These are phyloP conservation scores for Peromyscus attwateri DNA, from an alignment of 2,797 vertebrate genomes.

Conservation along the genomic window DNA sequence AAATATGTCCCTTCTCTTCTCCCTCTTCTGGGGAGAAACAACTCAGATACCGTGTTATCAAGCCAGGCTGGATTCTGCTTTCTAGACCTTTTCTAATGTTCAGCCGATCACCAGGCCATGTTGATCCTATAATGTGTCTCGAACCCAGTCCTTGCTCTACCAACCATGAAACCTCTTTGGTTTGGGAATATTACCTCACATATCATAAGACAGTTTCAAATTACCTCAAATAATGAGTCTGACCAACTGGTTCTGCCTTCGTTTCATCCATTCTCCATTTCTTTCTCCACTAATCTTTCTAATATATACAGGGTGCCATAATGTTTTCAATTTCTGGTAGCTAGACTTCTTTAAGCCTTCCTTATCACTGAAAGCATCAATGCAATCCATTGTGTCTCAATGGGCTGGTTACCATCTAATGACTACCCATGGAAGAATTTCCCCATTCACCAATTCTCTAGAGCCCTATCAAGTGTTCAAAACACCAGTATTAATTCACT, in stretches of 20 bases:
- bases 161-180: background rate
- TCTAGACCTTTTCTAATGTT: background rate
- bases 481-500: background rate
- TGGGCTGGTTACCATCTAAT: background rate
- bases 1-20: background rate
- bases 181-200: background rate
- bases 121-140: background rate
- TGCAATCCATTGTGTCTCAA: background rate
- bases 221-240: background rate
- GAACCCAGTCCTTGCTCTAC: background rate
- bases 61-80: background rate
- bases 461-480: background rate
- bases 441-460: background rate
- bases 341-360: slow-evolving; percentile 37
- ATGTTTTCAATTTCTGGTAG: slow-evolving; percentile 1
- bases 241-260: background rate
- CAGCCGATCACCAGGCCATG: background rate
- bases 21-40: background rate
- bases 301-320: background rate
- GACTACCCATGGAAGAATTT: background rate
- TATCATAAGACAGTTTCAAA: background rate
- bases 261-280: background rate
- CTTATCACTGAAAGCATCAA: background rate
- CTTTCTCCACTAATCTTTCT: background rate
- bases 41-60: background rate